Evolutionary conservation across 2,113 vertebrate species (phyloP).

Genomic region (Zosterops lateralis): DNA sequence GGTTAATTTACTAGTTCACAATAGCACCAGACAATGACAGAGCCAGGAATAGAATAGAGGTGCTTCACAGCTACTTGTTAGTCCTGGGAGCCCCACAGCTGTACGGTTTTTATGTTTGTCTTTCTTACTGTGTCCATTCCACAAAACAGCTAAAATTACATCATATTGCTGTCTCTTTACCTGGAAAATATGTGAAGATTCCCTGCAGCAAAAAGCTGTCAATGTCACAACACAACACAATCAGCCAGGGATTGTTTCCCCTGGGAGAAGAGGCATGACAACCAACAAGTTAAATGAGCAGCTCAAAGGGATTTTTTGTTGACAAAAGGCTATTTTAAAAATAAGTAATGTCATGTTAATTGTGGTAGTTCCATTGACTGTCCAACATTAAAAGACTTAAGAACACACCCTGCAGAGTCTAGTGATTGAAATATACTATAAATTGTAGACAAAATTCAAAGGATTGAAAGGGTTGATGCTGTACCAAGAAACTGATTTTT

Average conservation of each 20-base stretch:
- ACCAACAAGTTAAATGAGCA: not conserved
- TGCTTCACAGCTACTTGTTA: not conserved
- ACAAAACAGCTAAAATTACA: constrained; percentile 16
- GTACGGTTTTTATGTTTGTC: not conserved
- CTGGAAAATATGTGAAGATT: not conserved
- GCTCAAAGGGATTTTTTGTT: not conserved
- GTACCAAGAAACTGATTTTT: not conserved
- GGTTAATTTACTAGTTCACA: constrained; percentile 18
- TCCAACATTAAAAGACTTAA: not conserved
- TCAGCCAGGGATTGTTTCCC: not conserved
- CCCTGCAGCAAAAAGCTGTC: constrained; percentile 49
- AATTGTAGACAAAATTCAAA: not conserved
- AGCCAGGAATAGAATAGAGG: not conserved
- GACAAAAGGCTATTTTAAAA: constrained; percentile 16
- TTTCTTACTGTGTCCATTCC: not conserved
- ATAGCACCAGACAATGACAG: not conserved
- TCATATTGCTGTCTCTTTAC: not conserved
- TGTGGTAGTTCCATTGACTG: not conserved
- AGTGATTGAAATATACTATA: not conserved
- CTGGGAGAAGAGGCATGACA: constrained; percentile 8
- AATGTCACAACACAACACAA: not conserved
- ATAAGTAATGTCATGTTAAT: constrained; percentile 3
- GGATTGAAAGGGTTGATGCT: not conserved
- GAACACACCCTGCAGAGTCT: not conserved
- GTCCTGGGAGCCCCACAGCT: not conserved